phyloP scores from a whole-genome alignment of 2,113 vertebrate genomes.

The Carassius carassius region DNA sequence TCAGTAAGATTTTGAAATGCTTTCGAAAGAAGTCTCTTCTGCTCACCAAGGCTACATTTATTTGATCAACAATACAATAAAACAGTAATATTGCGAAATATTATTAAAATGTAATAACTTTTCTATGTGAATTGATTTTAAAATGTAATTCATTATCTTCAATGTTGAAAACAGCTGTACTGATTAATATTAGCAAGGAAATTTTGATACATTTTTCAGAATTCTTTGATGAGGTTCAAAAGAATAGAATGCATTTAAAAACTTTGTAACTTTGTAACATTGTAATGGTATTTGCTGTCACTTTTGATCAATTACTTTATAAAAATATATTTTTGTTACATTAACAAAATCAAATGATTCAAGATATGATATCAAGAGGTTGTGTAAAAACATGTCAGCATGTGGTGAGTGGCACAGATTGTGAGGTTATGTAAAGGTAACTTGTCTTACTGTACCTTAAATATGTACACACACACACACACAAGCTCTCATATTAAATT shows the following conservation, averaged over 20 bases:
- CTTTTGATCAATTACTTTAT: neutral
- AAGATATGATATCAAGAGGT: neutral
- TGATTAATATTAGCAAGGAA: neutral
- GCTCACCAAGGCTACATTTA: no score
- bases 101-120: neutral
- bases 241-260: neutral
- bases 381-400: neutral
- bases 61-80: no score
- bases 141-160: neutral
- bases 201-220: neutral
- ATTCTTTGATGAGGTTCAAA: neutral
- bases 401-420: slow-evolving; percentile 19
- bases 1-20: neutral
- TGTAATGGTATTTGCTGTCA: neutral
- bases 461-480: neutral
- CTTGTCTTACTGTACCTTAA: slow-evolving; percentile 19
- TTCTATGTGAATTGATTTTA: neutral
- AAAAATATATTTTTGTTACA: neutral
- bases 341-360: neutral
- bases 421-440: neutral
- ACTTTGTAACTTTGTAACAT: neutral
- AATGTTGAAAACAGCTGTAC: neutral
- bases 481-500: neutral
- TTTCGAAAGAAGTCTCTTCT: neutral
- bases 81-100: no score